Conservation (phyloP, 1,140 invertebrate genomes). For the Tribolium castaneum region DNA sequence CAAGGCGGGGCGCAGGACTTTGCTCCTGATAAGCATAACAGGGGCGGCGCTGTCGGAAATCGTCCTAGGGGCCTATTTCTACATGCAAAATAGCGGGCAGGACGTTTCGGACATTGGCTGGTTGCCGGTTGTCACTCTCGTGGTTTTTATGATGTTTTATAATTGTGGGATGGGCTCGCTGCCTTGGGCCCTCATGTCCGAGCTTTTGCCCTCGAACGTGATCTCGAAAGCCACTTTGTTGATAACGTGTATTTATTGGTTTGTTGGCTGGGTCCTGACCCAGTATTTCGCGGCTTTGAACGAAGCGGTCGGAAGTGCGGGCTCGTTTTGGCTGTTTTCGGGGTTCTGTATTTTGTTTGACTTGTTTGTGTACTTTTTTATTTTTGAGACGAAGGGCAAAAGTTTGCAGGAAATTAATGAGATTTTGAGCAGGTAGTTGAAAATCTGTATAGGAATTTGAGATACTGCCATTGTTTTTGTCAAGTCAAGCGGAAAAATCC, state of each 20-base stretch:
- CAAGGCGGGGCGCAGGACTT: not conserved
- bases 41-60: not conserved
- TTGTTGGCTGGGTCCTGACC: constrained; percentile 80
- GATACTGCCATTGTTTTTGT: too few relatives aligned
- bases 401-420: constrained; percentile 43
- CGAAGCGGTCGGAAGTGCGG: constrained; percentile 71
- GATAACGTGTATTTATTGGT: constrained; percentile 80
- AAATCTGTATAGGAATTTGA: too few relatives aligned
- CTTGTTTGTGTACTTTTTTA: constrained; percentile 33
- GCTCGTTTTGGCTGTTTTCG: constrained; percentile 60
- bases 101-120: not conserved
- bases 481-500: too few relatives aligned
- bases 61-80: constrained; percentile 27
- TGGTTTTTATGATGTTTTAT: constrained; percentile 30
- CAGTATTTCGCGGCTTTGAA: constrained; percentile 75
- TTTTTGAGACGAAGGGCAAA: constrained; percentile 43
- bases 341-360: constrained; percentile 15
- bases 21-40: not conserved
- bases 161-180: constrained; percentile 32
- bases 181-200: constrained; percentile 78
- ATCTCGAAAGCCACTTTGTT: constrained; percentile 79
- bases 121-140: constrained; percentile 22
- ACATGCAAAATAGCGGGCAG: not conserved
- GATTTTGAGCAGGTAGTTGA: constrained; percentile 10
- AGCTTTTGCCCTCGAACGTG: constrained; percentile 81